Conservation (phyloP, 2,888 invertebrate species). For the Rhingia rostrata region DNA sequence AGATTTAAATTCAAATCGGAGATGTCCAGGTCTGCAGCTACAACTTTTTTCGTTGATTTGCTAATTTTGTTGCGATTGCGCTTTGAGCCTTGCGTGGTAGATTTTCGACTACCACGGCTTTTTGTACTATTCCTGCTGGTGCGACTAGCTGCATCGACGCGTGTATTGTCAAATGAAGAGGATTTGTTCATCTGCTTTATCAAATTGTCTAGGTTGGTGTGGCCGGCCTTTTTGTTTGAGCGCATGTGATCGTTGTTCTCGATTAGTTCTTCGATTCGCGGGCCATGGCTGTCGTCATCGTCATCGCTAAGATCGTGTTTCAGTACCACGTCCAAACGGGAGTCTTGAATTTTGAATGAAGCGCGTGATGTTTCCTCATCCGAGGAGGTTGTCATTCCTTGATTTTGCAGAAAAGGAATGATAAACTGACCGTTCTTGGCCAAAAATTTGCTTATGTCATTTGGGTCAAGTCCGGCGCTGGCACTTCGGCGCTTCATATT, state of each 20-base stretch:
- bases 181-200: constrained; percentile 80
- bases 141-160: constrained; percentile 72
- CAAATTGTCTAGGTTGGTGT: constrained; percentile 78
- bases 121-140: constrained; percentile 78
- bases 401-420: constrained; percentile 82
- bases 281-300: constrained; percentile 73
- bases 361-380: constrained; percentile 82
- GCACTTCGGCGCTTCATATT: constrained; percentile 80
- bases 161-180: constrained; percentile 63
- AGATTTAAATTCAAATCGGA: constrained; percentile 80
- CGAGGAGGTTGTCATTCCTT: constrained; percentile 82
- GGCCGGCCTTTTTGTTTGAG: constrained; percentile 76
- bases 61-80: constrained; percentile 68
- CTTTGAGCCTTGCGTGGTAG: constrained; percentile 74
- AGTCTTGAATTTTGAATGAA: constrained; percentile 82
- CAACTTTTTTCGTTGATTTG: constrained; percentile 72
- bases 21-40: constrained; percentile 76
- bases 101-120: constrained; percentile 81
- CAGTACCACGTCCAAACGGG: constrained; percentile 81
- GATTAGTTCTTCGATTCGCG: constrained; percentile 77
- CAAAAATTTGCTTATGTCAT: constrained; percentile 80
- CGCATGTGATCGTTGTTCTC: constrained; percentile 70
- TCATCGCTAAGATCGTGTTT: constrained; percentile 80
- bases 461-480: constrained; percentile 80
- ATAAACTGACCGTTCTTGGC: constrained; percentile 82